Percentiles rank a stretch among this genome's conserved stretches.
Conservation (phyloP, 2,888 invertebrate genomes). For the Lasius fuliginosus region DNA sequence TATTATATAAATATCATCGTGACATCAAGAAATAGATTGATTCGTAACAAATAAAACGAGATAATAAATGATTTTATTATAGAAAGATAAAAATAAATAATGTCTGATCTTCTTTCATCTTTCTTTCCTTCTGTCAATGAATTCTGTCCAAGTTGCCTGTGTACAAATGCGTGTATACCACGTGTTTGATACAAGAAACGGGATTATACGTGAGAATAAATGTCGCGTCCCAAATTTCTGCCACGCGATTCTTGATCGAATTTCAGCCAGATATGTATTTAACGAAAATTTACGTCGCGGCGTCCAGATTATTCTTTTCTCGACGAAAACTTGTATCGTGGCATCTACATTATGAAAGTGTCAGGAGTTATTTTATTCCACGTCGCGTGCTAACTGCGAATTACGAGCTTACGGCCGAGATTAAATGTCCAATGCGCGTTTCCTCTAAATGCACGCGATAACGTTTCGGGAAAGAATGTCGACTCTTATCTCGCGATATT, state of each 20-base stretch:
- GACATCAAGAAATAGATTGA: not conserved
- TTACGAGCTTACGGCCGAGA: conserved; percentile 19
- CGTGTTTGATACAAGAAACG: conserved; percentile 1
- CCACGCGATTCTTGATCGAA: conserved; percentile 46
- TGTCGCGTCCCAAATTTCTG: conserved; percentile 27
- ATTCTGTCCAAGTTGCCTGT: not conserved
- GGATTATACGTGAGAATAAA: conserved; percentile 17
- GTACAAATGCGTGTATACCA: not conserved
- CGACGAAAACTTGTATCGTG: conserved; percentile 17
- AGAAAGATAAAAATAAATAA: not conserved
- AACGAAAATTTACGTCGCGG: conserved; percentile 29
- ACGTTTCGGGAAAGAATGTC: conserved; percentile 2
- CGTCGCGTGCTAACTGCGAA: conserved; percentile 49
- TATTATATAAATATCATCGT: conserved; percentile 2
- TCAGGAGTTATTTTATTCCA: conserved; percentile 40
- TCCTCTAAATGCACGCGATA: conserved; percentile 38
- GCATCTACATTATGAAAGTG: conserved; percentile 48
- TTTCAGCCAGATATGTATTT: conserved; percentile 21
- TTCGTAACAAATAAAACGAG: not conserved
- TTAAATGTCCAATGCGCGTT: conserved; percentile 41
- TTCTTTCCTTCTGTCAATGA: not conserved
- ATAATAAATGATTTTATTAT: not conserved
- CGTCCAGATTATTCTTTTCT: conserved; percentile 12
- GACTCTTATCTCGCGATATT: conserved; percentile 25
- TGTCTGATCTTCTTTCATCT: not conserved